Evolutionary conservation across 2,113 vertebrate genomes (phyloP).

Genomic region (Periophthalmodon schlosseri): DNA sequence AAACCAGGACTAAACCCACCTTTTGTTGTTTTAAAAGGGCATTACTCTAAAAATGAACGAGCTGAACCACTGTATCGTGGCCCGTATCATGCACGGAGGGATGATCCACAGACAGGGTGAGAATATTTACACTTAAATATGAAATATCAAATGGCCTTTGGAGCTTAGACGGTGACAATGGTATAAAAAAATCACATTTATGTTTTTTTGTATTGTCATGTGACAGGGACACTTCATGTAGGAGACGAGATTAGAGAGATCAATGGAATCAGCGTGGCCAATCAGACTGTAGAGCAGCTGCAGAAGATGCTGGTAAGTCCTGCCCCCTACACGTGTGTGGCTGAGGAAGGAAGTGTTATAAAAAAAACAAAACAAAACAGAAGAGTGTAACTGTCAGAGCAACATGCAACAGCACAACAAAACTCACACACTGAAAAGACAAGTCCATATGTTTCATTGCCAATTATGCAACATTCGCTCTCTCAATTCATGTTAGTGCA

Average conservation of each 20-base stretch:
- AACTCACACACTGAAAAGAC: not conserved
- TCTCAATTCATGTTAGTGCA: too few relatives aligned
- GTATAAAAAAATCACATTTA: too few relatives aligned
- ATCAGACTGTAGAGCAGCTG: conserved; percentile 98
- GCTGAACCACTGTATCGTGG: conserved; percentile 97
- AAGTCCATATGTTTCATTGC: too few relatives aligned
- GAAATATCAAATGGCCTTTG: not conserved
- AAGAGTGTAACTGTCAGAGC: not conserved
- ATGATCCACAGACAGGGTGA: conserved; percentile 99
- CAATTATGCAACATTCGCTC: too few relatives aligned
- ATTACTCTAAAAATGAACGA: conserved; percentile 99
- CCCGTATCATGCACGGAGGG: conserved; percentile 98
- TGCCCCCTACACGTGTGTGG: not conserved
- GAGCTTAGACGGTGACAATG: too few relatives aligned
- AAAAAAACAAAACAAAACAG: too few relatives aligned
- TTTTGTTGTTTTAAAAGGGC: conserved; percentile 77
- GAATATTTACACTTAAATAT: not conserved
- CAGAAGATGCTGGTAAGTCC: conserved; percentile 97
- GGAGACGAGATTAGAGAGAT: conserved; percentile 98
- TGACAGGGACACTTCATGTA: conserved; percentile 93
- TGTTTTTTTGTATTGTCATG: conserved; percentile 12
- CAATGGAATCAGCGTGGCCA: conserved; percentile 97
- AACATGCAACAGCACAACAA: not conserved
- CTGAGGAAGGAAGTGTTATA: too few relatives aligned
- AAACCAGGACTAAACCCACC: not conserved